Base-by-base conservation (phyloP, 2,888 invertebrate species). In the Hirtodrosophila cameraria region DNA sequence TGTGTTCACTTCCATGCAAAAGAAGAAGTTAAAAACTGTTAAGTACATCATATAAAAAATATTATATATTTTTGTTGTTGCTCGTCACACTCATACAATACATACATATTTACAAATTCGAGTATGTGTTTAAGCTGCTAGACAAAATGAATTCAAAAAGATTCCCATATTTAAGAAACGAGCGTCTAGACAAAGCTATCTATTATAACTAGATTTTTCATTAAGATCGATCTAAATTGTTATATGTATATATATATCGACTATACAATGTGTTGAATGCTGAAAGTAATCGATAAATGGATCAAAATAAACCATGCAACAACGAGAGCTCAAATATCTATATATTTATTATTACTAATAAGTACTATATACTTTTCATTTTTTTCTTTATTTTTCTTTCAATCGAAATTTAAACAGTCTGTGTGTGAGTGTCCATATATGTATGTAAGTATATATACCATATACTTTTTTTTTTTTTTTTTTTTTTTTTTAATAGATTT, bases 11-110 rank as follows among this genome's bases (percentile, higher is more conserved):
- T 73, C 81, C 81, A 83, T 79, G 76, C 72, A 83, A 80, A 71
- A 66, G 73, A 79, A 60, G 68, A 64, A 64, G 73, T 80, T 62
- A 73, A 78, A 79, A 79, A 84, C 77, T 50, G 48, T 81, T 63
- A 84, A 77, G 77, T 76, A 80, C 70, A 64, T 73, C 70, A 64
- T 73, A 83, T 80, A 84, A 75, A 75, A 75, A 75, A 84, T 78
- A 75, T 73, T 68, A 64, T 65, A 30, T 33, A 23, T 28, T 33
- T 60, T 16, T 38, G 12, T 43, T 27, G 7, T 30, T 35, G 50
- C 28, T 12, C 30, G 28, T 45, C 55, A 55, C 50, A 58, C 28
- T 59, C 18, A 18, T 18, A 18, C 66, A 71, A n/a, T 59, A 59
- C 50, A 70, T 71, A 74, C 59, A 72, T 43, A 72, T 74, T 60